A percentile compares a stretch with the other conserved stretches of the same genome.
Evolutionary conservation across 2,797 vertebrate genomes (phyloP).

Genomic region (Sebastes aleutianus): DNA sequence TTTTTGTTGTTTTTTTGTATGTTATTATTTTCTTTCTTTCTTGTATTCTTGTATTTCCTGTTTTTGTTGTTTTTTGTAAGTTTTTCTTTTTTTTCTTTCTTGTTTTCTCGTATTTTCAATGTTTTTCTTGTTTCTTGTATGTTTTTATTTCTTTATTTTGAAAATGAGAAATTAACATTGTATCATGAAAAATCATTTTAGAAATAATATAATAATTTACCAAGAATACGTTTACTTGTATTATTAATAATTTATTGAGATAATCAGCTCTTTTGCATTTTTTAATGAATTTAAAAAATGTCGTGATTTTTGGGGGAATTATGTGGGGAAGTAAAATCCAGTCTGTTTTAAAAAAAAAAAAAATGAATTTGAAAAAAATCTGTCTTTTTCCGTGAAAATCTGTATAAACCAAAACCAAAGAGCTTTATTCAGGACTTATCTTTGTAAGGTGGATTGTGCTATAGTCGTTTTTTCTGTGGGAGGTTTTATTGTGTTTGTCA

Average conservation of each 20-base stretch:
- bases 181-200: too few relatives aligned
- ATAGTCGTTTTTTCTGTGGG: slow-evolving; percentile 17
- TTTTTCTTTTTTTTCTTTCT: background rate
- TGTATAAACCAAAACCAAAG: background rate
- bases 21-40: background rate
- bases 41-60: background rate
- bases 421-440: slow-evolving; percentile 1
- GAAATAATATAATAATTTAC: background rate
- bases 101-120: too few relatives aligned
- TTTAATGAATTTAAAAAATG: background rate
- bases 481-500: slow-evolving; percentile 4
- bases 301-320: background rate
- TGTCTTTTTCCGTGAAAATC: background rate
- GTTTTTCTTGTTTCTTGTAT: too few relatives aligned
- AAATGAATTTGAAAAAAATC: too few relatives aligned
- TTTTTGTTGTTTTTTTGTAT: accelerated
- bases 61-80: background rate
- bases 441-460: slow-evolving; percentile 8
- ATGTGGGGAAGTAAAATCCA: background rate
- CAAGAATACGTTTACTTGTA: background rate
- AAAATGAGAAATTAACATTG: too few relatives aligned
- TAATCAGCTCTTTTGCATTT: background rate
- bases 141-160: background rate
- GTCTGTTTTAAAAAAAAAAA: too few relatives aligned
- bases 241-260: background rate